phyloP scores from a whole-genome alignment of 2,888 invertebrate species.

The Oithona nana region DNA sequence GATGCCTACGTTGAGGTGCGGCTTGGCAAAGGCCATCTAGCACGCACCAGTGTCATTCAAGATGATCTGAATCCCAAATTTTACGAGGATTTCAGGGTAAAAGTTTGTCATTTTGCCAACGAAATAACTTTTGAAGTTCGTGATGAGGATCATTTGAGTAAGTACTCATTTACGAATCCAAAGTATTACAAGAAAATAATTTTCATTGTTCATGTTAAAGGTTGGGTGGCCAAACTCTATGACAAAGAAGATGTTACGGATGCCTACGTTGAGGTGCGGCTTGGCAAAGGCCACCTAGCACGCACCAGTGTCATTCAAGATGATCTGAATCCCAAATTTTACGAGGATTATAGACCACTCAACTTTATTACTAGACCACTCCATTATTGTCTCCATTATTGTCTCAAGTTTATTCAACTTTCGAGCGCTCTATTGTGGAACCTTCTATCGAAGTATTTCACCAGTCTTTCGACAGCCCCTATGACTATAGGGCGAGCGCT shows the following conservation, averaged over 20 bases:
- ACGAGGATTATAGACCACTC: constrained; percentile 20
- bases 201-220: no score
- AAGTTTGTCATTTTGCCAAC: constrained; percentile 20
- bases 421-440: no score
- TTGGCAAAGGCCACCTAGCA: constrained; percentile 20
- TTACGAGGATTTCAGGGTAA: constrained; percentile 20
- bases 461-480: no score
- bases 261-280: constrained; percentile 20
- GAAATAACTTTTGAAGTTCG: constrained; percentile 20
- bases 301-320: constrained; percentile 20
- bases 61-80: constrained; percentile 20
- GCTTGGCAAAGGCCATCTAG: constrained; percentile 20
- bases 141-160: constrained; percentile 21
- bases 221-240: constrained; percentile 14
- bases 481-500: no score
- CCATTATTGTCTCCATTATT: no score
- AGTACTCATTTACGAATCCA: no score
- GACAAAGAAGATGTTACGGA: constrained; percentile 21
- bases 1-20: constrained; percentile 20
- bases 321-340: constrained; percentile 20
- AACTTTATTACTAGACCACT: no score
- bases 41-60: constrained; percentile 20
- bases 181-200: no score
- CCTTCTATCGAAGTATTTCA: no score
- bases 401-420: no score